Base-by-base conservation (phyloP, 2,797 vertebrate species). In the Melanotaenia pygmaea region DNA sequence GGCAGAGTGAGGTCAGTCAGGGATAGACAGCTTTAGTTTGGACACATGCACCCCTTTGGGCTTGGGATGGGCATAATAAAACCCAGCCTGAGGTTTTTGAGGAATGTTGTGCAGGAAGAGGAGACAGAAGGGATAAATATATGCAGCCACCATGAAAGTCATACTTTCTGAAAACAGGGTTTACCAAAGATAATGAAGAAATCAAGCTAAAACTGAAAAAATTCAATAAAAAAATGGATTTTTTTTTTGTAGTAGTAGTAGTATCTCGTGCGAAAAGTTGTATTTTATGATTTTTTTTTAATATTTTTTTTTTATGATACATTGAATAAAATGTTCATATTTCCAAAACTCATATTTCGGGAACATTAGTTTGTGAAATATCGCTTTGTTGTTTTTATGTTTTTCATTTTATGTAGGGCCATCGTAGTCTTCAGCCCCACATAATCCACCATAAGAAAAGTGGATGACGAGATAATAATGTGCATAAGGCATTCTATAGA, bases 1-100 rank as follows among this genome's bases (percentile, higher is more conserved):
- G 63, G 81, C 72, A 72, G 60, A 75, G 80, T 0, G 70, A 79
- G 89, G 90, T 92, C 90, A 91, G 68, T 67, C 82, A 64, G 79
- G 78, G 80, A 84, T 80, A 84, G 81, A 72, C 70, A 26, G 80
- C 82, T 89, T 85, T 80, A 60, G 77, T 66, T 60, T 62, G 86
- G 85, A 85, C 76, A 84, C 82, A 70, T 54, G 66, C 64, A 62
- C 65, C 74, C 79, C 70, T 59, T 61, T 74, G 68, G 72, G 65
- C 56, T 62, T 47, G 81, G 78, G 81, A 79, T 65, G 86, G 68
- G 62, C 81, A 82, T 76, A 74, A 72, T n/a, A 70, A 78, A 37
- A 64, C 54, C 59, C 38, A 53, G 59, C 60, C 79, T 78, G 80
- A 63, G 79, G 74, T 77, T 88, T 90, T 78, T 81, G 64, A 85